Base-by-base conservation (phyloP, 2,888 invertebrate species). In the Drosophila planitibia region DNA sequence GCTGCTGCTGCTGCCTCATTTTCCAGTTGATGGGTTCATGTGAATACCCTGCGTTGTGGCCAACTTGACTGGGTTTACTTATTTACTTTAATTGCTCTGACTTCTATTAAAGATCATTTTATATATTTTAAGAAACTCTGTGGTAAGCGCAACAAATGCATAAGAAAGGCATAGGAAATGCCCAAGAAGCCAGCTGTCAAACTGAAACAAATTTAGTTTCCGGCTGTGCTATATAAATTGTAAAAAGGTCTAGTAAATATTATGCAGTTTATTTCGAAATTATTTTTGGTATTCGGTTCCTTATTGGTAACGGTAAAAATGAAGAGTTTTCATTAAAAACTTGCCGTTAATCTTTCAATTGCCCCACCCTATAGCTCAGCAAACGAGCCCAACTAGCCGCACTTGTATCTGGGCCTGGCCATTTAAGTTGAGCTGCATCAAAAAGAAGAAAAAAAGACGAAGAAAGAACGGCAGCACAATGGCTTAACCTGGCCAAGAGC, bases 401-500 rank as follows among this genome's bases (percentile, higher is more conserved):
- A 37, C n/a, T 47, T 55, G 30, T 53, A 49, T 68, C 53, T 61
- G 61, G 33, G 53, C 76, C 58, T 47, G 62, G 72, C 74, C 77
- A 70, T 61, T 79, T 67, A 53, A 79, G 63, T 39, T 70, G 32
- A 44, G 67, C 53, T 41, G 57, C 33, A 57, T 7, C 37, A 12
- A 55, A 9, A 19, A 44, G 2, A 32, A 16, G 12, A 44, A 6
- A 32, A 44, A 22, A 35, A 25, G 35, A n/a, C 12, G 67, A 66
- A 66, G 35, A 33, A 30, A 55, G 67, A 66, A 54, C 80, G 58
- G 80, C 78, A 75, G 81, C 71, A 79, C 79, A 79, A 81, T 81
- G 65, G 81, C 33, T 37, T 30, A 39, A 39, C 16, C 64, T 47
- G 61, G 52, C 59, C 76, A 57, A 74, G 57, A 41, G 57, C 16